Evolutionary conservation across 1,140 invertebrate species (phyloP).

Genomic region (Zaprionus camerounensis): DNA sequence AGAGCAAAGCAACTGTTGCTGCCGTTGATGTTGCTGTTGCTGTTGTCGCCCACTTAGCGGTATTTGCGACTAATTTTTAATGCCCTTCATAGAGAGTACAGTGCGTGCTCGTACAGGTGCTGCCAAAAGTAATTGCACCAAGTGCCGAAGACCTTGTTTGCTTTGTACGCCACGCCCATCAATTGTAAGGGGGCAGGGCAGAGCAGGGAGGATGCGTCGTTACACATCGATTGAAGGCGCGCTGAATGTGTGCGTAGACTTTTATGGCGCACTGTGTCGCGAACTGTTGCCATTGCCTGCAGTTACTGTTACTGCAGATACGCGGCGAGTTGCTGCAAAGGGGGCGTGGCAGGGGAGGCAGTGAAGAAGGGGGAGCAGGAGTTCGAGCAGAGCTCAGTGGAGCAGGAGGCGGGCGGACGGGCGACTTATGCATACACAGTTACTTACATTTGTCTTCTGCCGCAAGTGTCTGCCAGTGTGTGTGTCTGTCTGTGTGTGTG

Average conservation of each 20-base stretch:
- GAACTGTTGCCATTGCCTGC: slow-evolving; percentile 49
- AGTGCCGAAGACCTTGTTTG: slow-evolving; percentile 22
- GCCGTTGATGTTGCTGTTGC: slow-evolving; percentile 55
- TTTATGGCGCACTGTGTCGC: slow-evolving; percentile 39
- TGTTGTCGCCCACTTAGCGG: slow-evolving; percentile 70
- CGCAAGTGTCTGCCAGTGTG: slow-evolving; percentile 26
- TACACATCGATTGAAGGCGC: slow-evolving; percentile 19
- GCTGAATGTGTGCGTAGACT: slow-evolving; percentile 30
- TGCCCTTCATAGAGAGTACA: slow-evolving; percentile 57
- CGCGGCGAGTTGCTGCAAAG: neutral
- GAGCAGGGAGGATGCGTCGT: neutral
- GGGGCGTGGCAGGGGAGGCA: too few species aligned
- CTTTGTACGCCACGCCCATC: slow-evolving; percentile 18
- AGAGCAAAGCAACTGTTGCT: slow-evolving; percentile 14
- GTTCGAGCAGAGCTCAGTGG: neutral
- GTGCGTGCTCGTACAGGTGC: slow-evolving; percentile 55
- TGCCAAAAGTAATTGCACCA: slow-evolving; percentile 67
- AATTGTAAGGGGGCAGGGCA: neutral
- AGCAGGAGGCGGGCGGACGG: neutral
- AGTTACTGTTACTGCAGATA: slow-evolving; percentile 54
- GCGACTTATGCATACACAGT: slow-evolving; percentile 69
- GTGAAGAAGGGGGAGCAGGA: neutral
- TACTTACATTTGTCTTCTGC: slow-evolving; percentile 50
- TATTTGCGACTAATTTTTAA: slow-evolving; percentile 80
- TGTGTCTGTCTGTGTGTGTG: slow-evolving; percentile 17